Evolutionary conservation across 2,113 vertebrate species (phyloP), one percentile per base, ranked within the genome.

Genomic region (Microcebus ravelobensis): DNA sequence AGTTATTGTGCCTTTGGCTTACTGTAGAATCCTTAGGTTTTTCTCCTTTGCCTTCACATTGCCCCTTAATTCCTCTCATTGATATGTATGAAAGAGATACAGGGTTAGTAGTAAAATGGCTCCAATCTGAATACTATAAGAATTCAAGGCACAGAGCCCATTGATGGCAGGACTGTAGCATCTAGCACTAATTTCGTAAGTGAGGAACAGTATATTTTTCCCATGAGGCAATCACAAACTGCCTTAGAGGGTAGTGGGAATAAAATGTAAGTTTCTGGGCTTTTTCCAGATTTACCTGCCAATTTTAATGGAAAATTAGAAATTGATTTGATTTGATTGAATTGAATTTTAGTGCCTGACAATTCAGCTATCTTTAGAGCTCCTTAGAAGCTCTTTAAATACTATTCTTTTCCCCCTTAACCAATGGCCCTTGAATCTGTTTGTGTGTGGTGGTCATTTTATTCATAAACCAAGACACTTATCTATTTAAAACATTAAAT

Each of bases 281-380:
- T 59, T 87, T 52, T 52, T 18, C 55, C 55, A 73, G 36, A 80
- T 85, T 76, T 70, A 57, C 29, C 17, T 2, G 14, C 48, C 14
- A 77, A 0, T 91, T 94, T 52, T 85, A 45, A 8, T 95, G 23
- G 45, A 29, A 95, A 94, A 59, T 94, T 83, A 65, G 18, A 93
- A 84, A 42, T 90, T 84, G n/a, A 61, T 57, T 52, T 63, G 34
- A 70, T 90, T 88, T 90, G n/a, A n/a, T n/a, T n/a, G n/a, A n/a
- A n/a, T n/a, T n/a, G n/a, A 80, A 50, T 74, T 86, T 88, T 93
- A 92, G 59, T 59, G 63, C 21, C 31, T 83, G n/a, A 77, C 29
- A 18, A 11, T 67, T 92, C 55, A n/a, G 9, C 48, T 80, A 1
- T 86, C 21, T 91, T 71, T 73, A 70, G 17, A 17, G 13, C 27